These are phyloP conservation scores for Stenodera caucasica DNA, from an alignment of 2,888 invertebrate species.

Conservation along the genomic window DNA sequence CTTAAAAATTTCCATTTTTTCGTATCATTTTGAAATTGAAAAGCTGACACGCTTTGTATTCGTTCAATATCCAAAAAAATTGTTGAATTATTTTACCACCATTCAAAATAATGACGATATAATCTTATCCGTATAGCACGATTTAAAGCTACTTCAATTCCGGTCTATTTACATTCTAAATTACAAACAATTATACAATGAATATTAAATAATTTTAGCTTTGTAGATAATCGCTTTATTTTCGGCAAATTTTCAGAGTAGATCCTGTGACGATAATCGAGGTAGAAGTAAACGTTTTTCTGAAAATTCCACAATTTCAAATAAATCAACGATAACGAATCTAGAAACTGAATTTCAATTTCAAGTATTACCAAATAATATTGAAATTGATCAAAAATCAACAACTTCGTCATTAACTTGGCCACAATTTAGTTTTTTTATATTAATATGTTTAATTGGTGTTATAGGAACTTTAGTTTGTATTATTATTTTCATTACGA, in stretches of 20 bases:
- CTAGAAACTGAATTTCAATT: slow-evolving; percentile 18
- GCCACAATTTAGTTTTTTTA: background rate
- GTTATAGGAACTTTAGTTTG: slow-evolving; percentile 7
- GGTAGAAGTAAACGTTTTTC: background rate
- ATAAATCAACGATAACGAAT: background rate
- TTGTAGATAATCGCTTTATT: too few species aligned
- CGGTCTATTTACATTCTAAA: too few species aligned
- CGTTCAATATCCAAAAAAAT: too few species aligned
- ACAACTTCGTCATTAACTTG: background rate
- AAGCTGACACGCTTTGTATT: too few species aligned
- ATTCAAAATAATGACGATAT: too few species aligned
- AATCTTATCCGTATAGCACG: too few species aligned
- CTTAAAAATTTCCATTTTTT: too few species aligned
- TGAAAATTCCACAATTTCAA: background rate
- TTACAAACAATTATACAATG: too few species aligned
- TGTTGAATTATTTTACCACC: too few species aligned
- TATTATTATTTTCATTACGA: background rate
- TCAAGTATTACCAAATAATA: slow-evolving; percentile 16
- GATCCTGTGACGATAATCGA: slow-evolving; percentile 14
- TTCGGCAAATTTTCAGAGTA: slow-evolving; percentile 7
- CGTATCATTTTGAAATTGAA: too few species aligned
- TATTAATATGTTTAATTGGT: slow-evolving; percentile 6
- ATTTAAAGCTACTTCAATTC: too few species aligned
- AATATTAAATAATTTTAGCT: too few species aligned
- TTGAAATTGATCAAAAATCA: background rate